These are phyloP conservation scores for Philotrypesis tridentata DNA, from an alignment of 1,140 invertebrate genomes.

Conservation along the genomic window DNA sequence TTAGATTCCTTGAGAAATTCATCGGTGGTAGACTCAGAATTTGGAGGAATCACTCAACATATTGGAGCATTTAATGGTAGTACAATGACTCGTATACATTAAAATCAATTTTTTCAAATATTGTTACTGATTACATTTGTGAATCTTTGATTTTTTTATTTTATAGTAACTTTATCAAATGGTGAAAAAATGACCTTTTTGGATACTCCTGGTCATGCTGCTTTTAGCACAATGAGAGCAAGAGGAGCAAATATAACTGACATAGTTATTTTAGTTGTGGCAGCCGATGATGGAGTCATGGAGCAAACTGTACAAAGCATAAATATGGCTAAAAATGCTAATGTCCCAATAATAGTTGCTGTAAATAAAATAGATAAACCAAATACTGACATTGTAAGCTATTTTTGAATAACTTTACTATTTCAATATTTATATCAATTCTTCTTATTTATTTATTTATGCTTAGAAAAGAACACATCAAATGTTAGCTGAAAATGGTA, in stretches of 20 bases:
- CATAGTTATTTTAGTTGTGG: slow-evolving; percentile 96
- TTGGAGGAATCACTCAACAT: slow-evolving; percentile 99
- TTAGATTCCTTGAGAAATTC: slow-evolving; percentile 92
- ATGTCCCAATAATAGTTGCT: slow-evolving; percentile 97
- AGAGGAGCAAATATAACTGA: slow-evolving; percentile 95
- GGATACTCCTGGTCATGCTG: slow-evolving; percentile 99
- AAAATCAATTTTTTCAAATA: neutral
- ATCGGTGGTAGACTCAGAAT: slow-evolving; percentile 91
- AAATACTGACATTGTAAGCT: slow-evolving; percentile 87
- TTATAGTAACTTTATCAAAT: slow-evolving; percentile 79
- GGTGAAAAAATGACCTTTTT: slow-evolving; percentile 92
- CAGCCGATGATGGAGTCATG: slow-evolving; percentile 99
- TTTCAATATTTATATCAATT: slow-evolving; percentile 30
- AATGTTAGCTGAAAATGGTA: slow-evolving; percentile 84
- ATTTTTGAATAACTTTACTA: slow-evolving; percentile 55
- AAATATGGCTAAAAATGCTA: slow-evolving; percentile 82
- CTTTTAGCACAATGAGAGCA: slow-evolving; percentile 92
- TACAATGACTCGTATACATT: neutral
- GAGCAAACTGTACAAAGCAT: slow-evolving; percentile 94
- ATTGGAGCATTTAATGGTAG: slow-evolving; percentile 96
- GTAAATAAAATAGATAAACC: slow-evolving; percentile 99
- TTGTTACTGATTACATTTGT: slow-evolving; percentile 11
- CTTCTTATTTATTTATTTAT: slow-evolving; percentile 52
- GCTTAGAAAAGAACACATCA: slow-evolving; percentile 83
- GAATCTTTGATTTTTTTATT: slow-evolving; percentile 36